These are phyloP conservation scores for Drosophila lutescens DNA, from an alignment of 2,888 invertebrate genomes.

Conservation along the genomic window DNA sequence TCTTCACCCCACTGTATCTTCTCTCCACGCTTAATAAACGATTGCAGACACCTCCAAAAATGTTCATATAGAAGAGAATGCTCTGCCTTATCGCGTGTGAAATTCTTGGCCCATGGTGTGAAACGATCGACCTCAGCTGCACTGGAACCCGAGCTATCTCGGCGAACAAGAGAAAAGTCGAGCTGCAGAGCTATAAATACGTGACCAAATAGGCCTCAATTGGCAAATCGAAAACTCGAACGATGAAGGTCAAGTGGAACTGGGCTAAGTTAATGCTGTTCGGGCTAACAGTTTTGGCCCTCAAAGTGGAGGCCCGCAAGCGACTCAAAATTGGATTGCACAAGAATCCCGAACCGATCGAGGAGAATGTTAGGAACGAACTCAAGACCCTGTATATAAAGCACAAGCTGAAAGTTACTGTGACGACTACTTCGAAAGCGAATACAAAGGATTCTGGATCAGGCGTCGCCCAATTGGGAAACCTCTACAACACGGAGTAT, in stretches of 20 bases:
- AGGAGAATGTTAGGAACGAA: conserved; percentile 19
- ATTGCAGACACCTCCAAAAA: conserved; percentile 7
- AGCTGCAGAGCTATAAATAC: conserved; percentile 34
- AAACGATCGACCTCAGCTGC: conserved; percentile 11
- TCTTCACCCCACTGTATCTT: not conserved
- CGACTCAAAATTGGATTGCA: conserved; percentile 27
- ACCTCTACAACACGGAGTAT: conserved; percentile 64
- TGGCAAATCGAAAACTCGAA: conserved; percentile 10
- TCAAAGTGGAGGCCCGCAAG: conserved; percentile 15
- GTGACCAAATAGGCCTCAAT: conserved; percentile 21
- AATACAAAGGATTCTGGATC: not conserved
- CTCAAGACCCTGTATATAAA: conserved; percentile 23
- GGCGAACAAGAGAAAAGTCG: not conserved
- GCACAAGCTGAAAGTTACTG: not conserved
- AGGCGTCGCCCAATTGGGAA: conserved; percentile 31
- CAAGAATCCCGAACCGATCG: conserved; percentile 27
- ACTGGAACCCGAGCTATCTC: conserved; percentile 1
- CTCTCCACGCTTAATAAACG: not conserved
- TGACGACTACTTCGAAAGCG: not conserved
- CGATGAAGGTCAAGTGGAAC: conserved; percentile 23
- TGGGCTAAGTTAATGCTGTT: conserved; percentile 4
- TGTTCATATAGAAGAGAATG: not conserved
- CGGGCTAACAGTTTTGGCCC: not conserved
- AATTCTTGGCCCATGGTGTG: conserved; percentile 28
- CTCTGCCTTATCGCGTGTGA: conserved; percentile 25